Evolutionary conservation across 2,797 vertebrate genomes (phyloP), one percentile per base, ranked within the genome.

Genomic region (Setipinna tenuifilis): DNA sequence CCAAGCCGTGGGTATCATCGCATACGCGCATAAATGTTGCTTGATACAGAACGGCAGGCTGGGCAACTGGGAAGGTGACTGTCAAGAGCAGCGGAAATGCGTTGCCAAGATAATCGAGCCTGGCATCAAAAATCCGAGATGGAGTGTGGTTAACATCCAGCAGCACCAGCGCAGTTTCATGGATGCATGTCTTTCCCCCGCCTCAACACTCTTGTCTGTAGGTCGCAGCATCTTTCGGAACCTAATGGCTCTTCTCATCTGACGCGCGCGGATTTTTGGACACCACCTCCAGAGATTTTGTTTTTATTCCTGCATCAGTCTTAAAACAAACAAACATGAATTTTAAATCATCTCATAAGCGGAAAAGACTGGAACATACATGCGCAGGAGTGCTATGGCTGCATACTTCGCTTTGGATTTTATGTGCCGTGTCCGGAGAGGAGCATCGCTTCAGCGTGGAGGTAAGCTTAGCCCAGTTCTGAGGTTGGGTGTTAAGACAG

Each of bases 381-480:
- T 95, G 95, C 91, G 94, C 97, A 89, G 95, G 97, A 94, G 95
- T 95, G 82, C 93, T 97, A 93, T 95, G 97, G 95, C 95, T 97
- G 95, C 97, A 97, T 94, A 92, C 96, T 93, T 94, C 95, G 93
- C 93, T 99, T 91, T 97, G 97, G 97, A 95, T 97, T 95, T 94
- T 96, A 92, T 96, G 97, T 91, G 95, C 96, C 75, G 96, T 96
- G 94, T 97, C 96, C 95, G 95, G 95, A 94, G 96, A 97, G 93
- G 96, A 97, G 93, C 95, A 96, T 91, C 96, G 95, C 90, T 99
- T 99, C 97, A 99, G 96, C 96, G 97, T 98, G 92, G 98, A 99
- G 98, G 98, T 99, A 97, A 99, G 71, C 71, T 41, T 78, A 35
- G 71, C 71, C 71, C 71, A 78, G 71, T 78, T 78, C 35, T 75